A percentile compares a stretch with the other conserved stretches of the same genome.
Evolutionary conservation across 2,888 invertebrate species (phyloP).

Genomic region (Eilema griseolum): DNA sequence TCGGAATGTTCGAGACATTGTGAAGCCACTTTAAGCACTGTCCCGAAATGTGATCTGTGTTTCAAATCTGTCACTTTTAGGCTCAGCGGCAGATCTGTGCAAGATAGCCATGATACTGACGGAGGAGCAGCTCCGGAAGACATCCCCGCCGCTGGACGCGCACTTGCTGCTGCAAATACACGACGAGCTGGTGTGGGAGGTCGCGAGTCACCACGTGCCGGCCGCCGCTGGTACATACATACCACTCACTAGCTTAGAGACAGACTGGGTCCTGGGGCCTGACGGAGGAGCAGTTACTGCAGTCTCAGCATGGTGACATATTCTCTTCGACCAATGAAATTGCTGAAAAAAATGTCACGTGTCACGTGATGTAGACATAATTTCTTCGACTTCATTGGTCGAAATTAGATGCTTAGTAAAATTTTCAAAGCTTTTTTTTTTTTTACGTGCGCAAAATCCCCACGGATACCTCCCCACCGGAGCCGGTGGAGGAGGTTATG

Average conservation of each 20-base stretch:
- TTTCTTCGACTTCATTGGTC: no score
- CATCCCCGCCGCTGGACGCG: conserved; percentile 46
- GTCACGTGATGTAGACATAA: no score
- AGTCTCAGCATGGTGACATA: no score
- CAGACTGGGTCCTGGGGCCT: conserved; percentile 67
- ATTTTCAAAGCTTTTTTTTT: no score
- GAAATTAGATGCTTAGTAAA: no score
- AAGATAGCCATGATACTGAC: conserved; percentile 78
- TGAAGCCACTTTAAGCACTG: neutral
- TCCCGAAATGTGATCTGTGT: neutral
- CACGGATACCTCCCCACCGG: no score
- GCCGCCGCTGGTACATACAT: conserved; percentile 60
- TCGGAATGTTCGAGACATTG: neutral
- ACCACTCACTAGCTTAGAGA: neutral
- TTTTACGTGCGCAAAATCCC: no score
- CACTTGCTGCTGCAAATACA: conserved; percentile 82
- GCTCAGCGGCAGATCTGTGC: conserved; percentile 84
- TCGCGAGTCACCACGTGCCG: conserved; percentile 54
- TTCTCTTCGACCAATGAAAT: no score
- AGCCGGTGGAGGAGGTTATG: no score
- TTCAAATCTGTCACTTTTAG: conserved; percentile 49
- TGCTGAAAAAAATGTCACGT: no score
- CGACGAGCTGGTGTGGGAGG: conserved; percentile 85
- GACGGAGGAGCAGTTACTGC: conserved; percentile 51
- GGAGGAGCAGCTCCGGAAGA: conserved; percentile 49